Evolutionary conservation across 1,140 invertebrate species (phyloP).

Genomic region (Portunus trituberculatus): DNA sequence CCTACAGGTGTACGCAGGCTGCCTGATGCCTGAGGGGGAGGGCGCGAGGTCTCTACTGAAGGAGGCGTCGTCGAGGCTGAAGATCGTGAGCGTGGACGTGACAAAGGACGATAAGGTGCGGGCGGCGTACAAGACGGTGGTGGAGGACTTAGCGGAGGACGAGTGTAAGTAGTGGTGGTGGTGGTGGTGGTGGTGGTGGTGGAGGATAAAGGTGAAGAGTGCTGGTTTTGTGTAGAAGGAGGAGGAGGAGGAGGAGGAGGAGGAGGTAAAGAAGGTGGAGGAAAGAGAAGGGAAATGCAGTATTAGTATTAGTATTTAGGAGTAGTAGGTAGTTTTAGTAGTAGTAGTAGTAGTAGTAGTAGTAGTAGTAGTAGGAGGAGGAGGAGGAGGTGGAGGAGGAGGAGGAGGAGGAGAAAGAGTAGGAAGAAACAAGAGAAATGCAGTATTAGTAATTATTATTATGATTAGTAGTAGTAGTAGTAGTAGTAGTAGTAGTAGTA

Average conservation of each 20-base stretch:
- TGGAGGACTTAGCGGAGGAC: slow-evolving; percentile 66
- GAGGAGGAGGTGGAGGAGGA: too few relatives aligned
- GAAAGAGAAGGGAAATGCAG: background rate
- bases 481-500: too few relatives aligned
- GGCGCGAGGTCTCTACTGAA: slow-evolving; percentile 80
- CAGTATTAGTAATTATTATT: too few relatives aligned
- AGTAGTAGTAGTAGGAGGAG: too few relatives aligned
- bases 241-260: background rate
- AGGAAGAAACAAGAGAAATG: too few relatives aligned
- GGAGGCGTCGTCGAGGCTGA: slow-evolving; percentile 78
- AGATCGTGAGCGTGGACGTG: slow-evolving; percentile 85
- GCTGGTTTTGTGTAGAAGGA: too few relatives aligned
- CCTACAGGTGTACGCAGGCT: slow-evolving; percentile 84
- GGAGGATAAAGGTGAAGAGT: background rate
- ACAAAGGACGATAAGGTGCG: slow-evolving; percentile 84
- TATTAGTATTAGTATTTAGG: background rate
- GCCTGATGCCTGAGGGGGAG: slow-evolving; percentile 83
- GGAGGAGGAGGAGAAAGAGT: too few relatives aligned
- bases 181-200: background rate
- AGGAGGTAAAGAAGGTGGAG: background rate
- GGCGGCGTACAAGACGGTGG: slow-evolving; percentile 76
- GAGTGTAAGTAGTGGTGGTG: slow-evolving; percentile 59
- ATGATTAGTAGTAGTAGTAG: too few relatives aligned
- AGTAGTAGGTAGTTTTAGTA: too few relatives aligned
- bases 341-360: too few relatives aligned